Evolutionary conservation across 2,797 vertebrate species (phyloP).

Genomic region (Vultur gryphus): DNA sequence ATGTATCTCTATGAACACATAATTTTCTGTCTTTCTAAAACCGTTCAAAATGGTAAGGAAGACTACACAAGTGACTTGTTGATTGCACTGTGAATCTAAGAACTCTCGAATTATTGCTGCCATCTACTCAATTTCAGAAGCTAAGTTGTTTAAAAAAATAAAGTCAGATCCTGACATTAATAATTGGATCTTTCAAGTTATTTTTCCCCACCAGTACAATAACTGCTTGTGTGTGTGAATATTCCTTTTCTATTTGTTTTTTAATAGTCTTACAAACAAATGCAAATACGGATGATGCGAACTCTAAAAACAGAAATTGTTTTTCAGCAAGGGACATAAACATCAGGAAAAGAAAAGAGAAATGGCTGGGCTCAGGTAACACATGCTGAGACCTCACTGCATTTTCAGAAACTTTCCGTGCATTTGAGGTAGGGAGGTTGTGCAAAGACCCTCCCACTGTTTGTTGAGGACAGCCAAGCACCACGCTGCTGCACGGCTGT

Average conservation of each 20-base stretch:
- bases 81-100: constrained; percentile 50
- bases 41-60: constrained; percentile 1
- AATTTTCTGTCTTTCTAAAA: constrained; percentile 34
- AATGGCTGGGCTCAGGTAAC: not conserved
- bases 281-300: not conserved
- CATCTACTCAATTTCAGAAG: constrained; percentile 33
- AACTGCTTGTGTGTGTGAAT: not conserved
- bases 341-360: not conserved
- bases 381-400: not conserved
- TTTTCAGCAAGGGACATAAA: not conserved
- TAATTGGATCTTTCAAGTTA: constrained; percentile 26
- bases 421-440: not conserved
- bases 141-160: constrained; percentile 1
- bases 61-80: constrained; percentile 47
- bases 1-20: constrained; percentile 10
- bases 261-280: not conserved
- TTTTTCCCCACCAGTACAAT: not conserved
- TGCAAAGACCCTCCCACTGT: not conserved
- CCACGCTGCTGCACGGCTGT: not conserved
- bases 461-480: not conserved
- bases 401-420: not conserved
- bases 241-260: not conserved
- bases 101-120: constrained; percentile 51
- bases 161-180: constrained; percentile 44
- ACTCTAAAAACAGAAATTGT: not conserved